Evolutionary conservation across 2,888 invertebrate genomes (phyloP).

Genomic region (Eucera pruinosa): DNA sequence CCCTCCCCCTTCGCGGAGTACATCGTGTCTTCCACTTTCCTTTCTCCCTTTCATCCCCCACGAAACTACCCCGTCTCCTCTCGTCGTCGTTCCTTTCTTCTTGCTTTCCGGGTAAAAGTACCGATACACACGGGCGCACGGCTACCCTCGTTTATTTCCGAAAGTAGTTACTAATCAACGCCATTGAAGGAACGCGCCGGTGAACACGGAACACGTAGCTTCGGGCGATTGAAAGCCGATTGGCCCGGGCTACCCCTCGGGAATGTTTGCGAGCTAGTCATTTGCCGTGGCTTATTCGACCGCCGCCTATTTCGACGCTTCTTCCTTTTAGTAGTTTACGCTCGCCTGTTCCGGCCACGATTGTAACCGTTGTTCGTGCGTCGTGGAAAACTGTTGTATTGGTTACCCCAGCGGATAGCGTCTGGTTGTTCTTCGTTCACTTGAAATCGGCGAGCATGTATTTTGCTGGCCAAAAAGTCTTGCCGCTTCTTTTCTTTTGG

Average conservation of each 20-base stretch:
- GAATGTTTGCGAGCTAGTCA: conserved; percentile 62
- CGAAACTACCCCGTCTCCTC: not conserved
- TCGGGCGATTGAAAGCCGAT: conserved; percentile 59
- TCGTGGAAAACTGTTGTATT: not conserved
- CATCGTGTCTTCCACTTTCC: conserved; percentile 29
- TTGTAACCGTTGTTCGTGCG: conserved; percentile 20
- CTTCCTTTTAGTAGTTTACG: conserved; percentile 3
- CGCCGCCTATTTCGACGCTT: conserved; percentile 18
- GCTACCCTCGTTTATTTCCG: conserved; percentile 62
- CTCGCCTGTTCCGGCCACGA: not conserved
- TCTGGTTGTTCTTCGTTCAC: not conserved
- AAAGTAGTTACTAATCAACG: conserved; percentile 71
- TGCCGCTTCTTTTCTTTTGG: too few relatives aligned
- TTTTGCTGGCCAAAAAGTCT: not conserved
- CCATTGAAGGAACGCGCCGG: conserved; percentile 60
- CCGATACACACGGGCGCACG: conserved; percentile 18
- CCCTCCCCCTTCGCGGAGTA: not conserved
- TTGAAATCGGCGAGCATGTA: not conserved
- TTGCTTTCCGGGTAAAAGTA: not conserved
- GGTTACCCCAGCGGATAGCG: not conserved
- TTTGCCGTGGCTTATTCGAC: conserved; percentile 50
- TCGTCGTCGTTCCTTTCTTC: conserved; percentile 1
- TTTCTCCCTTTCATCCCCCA: conserved; percentile 13
- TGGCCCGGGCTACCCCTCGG: conserved; percentile 48
- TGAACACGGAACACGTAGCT: conserved; percentile 40